A percentile compares a stretch with the other conserved stretches of the same genome.
phyloP scores from a whole-genome alignment of 2,797 vertebrate species.

The Pangasius macronema region DNA sequence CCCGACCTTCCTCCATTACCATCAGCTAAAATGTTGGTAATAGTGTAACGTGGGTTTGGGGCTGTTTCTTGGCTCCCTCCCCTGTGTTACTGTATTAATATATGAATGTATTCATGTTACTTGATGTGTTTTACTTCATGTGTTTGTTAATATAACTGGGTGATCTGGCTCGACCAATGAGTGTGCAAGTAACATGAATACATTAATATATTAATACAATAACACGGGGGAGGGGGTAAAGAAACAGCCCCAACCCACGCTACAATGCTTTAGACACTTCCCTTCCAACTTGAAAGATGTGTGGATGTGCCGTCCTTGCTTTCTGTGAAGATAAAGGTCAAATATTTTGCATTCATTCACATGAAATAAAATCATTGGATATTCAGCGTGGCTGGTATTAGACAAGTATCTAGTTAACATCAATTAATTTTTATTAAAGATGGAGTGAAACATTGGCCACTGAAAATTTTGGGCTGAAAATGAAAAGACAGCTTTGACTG shows the following conservation, averaged over 20 bases:
- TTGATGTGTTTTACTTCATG: too few species aligned
- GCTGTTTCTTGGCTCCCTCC: too few species aligned
- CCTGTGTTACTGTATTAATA: too few species aligned
- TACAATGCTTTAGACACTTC: background rate
- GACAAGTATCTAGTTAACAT: background rate
- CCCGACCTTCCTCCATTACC: background rate
- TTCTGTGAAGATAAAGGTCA: background rate
- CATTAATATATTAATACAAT: background rate
- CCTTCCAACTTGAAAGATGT: background rate
- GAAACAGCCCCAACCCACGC: background rate
- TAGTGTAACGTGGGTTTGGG: background rate
- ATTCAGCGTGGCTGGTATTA: background rate
- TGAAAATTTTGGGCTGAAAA: background rate
- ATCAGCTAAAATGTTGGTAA: background rate
- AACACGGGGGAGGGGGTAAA: background rate
- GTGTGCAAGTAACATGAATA: background rate
- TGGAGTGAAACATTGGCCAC: background rate
- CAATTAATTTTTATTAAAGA: background rate
- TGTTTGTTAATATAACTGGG: background rate
- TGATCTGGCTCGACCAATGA: background rate
- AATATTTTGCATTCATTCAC: background rate
- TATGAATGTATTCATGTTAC: too few species aligned
- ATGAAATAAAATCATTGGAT: background rate
- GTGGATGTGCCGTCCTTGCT: background rate
- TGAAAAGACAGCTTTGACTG: too few species aligned